These are phyloP conservation scores for Anoplius nigerrimus DNA, from an alignment of 2,888 invertebrate genomes.

Conservation along the genomic window DNA sequence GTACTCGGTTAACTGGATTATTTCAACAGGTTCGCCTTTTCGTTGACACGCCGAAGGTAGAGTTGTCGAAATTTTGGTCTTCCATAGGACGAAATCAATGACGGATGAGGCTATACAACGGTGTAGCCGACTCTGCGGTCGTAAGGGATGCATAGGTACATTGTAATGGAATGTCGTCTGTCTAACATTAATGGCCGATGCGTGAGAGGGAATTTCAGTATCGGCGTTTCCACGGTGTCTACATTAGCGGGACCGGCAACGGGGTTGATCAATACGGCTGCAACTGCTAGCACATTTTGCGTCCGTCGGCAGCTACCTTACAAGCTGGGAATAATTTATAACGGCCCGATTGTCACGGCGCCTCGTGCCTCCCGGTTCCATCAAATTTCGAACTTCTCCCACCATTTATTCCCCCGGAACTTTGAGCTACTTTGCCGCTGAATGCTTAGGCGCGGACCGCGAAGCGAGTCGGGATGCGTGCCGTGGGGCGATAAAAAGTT, in stretches of 20 bases:
- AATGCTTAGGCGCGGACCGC: too few species aligned
- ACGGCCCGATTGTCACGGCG: neutral
- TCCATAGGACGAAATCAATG: too few species aligned
- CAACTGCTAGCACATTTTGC: constrained; percentile 37
- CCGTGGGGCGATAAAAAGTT: too few species aligned
- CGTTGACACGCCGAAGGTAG: too few species aligned
- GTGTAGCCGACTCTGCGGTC: constrained; percentile 20
- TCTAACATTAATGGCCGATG: constrained; percentile 39
- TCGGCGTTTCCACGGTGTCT: constrained; percentile 40
- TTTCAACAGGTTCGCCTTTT: too few species aligned
- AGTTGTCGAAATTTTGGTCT: too few species aligned
- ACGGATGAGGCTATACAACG: too few species aligned
- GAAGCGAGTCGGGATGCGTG: too few species aligned
- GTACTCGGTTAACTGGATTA: too few species aligned
- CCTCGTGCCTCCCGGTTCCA: neutral
- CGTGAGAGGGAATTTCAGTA: constrained; percentile 46
- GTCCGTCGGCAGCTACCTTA: constrained; percentile 25
- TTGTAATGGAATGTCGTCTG: constrained; percentile 45
- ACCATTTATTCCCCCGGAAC: neutral
- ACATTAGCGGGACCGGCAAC: constrained; percentile 46
- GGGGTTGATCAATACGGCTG: constrained; percentile 46
- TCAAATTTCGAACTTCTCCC: constrained; percentile 2
- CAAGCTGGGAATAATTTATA: constrained; percentile 20
- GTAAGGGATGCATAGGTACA: constrained; percentile 38
- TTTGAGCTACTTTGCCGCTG: too few species aligned